Percentiles rank a stretch among this genome's conserved stretches.
These are phyloP conservation scores for Ferdinandea cuprea DNA, from an alignment of 2,888 invertebrate species.

Conservation along the genomic window DNA sequence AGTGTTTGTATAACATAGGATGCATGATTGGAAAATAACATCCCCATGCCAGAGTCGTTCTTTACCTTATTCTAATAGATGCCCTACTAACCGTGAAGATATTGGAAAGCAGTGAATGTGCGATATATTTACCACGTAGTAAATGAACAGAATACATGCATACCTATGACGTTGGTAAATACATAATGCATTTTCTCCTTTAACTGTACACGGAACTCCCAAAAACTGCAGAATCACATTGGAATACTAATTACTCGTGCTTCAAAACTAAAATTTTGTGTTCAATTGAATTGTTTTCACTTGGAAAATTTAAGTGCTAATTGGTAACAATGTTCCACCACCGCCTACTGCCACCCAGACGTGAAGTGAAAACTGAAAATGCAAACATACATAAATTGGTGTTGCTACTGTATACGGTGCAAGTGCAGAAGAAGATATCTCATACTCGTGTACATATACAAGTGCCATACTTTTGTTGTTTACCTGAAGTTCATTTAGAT, in stretches of 20 bases:
- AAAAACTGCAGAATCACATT: slow-evolving; percentile 61
- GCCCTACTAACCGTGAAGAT: slow-evolving; percentile 45
- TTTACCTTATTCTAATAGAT: slow-evolving; percentile 5
- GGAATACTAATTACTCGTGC: slow-evolving; percentile 68
- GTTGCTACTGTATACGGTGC: background rate
- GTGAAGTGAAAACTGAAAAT: slow-evolving; percentile 51
- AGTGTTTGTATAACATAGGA: too few relatives aligned
- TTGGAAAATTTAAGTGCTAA: slow-evolving; percentile 63
- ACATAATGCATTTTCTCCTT: too few relatives aligned
- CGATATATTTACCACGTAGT: slow-evolving; percentile 50
- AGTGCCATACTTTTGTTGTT: slow-evolving; percentile 40
- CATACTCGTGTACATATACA: background rate
- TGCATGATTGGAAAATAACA: background rate
- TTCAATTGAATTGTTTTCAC: slow-evolving; percentile 73
- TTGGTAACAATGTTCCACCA: slow-evolving; percentile 45
- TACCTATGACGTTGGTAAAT: too few relatives aligned
- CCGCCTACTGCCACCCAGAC: slow-evolving; percentile 41
- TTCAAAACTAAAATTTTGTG: slow-evolving; percentile 46
- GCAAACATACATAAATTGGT: slow-evolving; percentile 27
- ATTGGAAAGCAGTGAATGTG: slow-evolving; percentile 64
- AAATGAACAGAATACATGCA: slow-evolving; percentile 14
- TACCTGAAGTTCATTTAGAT: slow-evolving; percentile 17
- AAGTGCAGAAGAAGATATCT: background rate
- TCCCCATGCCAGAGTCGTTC: too few relatives aligned
- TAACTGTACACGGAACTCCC: slow-evolving; percentile 25